Percentiles rank a stretch among this genome's conserved stretches.
Evolutionary conservation across 2,113 vertebrate species (phyloP).

Genomic region (Hylia prasina): DNA sequence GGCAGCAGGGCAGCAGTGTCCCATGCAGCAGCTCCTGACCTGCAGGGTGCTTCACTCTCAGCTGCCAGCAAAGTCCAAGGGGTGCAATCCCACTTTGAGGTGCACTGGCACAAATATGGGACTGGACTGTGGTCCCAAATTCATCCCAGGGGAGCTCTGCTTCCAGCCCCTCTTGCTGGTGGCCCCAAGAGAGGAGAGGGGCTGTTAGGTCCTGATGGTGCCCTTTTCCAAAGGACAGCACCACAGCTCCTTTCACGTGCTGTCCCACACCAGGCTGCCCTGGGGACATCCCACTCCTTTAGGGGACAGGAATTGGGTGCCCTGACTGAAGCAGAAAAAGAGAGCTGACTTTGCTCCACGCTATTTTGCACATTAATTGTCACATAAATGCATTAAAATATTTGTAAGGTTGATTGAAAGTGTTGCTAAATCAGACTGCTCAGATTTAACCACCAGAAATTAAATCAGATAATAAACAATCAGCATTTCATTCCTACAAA

Average conservation of each 20-base stretch:
- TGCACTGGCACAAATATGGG: rapidly evolving
- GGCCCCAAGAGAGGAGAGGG: background rate
- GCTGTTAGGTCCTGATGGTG: background rate
- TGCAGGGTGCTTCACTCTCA: background rate
- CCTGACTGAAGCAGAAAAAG: background rate
- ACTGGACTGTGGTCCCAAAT: background rate
- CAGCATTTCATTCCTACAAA: slow-evolving; percentile 35
- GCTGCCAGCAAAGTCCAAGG: background rate
- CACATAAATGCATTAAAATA: slow-evolving; percentile 3
- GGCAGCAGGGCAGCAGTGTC: background rate
- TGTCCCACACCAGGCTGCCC: background rate
- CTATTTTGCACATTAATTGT: background rate
- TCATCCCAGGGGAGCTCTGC: background rate
- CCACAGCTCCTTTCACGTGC: background rate
- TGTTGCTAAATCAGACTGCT: slow-evolving; percentile 29
- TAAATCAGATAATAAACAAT: slow-evolving; percentile 64
- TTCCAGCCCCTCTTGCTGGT: background rate
- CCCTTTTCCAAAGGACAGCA: background rate
- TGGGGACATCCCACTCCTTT: background rate
- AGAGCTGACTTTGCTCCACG: background rate
- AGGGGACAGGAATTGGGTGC: rapidly evolving
- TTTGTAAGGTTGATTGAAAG: slow-evolving; percentile 48
- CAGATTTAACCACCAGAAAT: slow-evolving; percentile 45
- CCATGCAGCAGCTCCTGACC: background rate
- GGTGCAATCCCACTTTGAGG: background rate